Evolutionary conservation across 2,113 vertebrate species (phyloP).

Genomic region (Tenebrosternarchus preto): DNA sequence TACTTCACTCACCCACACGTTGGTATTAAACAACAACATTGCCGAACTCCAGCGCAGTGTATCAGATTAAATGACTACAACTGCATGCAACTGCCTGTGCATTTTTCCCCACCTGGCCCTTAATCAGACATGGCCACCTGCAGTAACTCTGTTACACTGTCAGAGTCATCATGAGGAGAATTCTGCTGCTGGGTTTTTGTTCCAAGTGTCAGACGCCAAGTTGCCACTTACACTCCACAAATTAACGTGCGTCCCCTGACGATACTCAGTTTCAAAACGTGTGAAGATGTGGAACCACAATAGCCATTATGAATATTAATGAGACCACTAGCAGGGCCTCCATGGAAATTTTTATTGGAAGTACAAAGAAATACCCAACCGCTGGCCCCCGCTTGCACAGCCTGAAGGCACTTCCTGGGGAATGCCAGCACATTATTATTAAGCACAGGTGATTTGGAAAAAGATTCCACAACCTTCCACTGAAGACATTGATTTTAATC

Average conservation of each 20-base stretch:
- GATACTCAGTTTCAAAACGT: background rate
- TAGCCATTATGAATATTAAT: slow-evolving; percentile 17
- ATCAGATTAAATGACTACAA: background rate
- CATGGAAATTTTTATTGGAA: slow-evolving; percentile 5
- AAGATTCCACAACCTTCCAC: background rate
- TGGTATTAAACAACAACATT: slow-evolving; percentile 1
- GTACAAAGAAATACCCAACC: background rate
- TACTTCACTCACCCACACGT: background rate
- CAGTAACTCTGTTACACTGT: too few species aligned
- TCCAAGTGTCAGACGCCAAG: background rate
- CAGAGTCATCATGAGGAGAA: too few species aligned
- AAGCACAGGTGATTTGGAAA: background rate
- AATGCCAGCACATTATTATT: background rate
- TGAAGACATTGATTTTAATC: background rate
- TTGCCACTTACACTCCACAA: background rate
- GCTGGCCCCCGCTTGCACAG: background rate
- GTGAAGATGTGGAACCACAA: background rate
- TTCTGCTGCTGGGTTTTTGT: background rate
- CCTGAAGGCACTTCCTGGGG: background rate
- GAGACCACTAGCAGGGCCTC: slow-evolving; percentile 20
- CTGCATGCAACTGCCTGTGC: too few species aligned
- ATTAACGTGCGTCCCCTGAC: background rate
- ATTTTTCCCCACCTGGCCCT: background rate
- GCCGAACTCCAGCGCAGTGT: background rate
- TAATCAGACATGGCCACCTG: background rate